phyloP scores from a whole-genome alignment of 1,140 invertebrate species.

The Drosophila kikkawai region DNA sequence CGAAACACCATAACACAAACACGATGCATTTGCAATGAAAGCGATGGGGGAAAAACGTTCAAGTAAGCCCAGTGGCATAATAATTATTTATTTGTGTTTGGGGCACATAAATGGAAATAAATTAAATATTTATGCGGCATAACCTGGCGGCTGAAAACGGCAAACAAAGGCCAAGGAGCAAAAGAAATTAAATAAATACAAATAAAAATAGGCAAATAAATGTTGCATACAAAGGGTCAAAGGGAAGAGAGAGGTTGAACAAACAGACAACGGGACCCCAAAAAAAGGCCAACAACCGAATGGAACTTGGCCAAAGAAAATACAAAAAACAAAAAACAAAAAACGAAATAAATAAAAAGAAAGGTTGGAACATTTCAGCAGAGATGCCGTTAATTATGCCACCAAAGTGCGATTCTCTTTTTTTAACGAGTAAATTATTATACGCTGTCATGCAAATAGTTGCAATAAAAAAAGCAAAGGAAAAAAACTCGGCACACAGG shows the following conservation, averaged over 20 bases:
- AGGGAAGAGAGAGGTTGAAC: not conserved
- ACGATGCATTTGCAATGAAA: slow-evolving; percentile 16
- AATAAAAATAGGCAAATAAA: slow-evolving; percentile 43
- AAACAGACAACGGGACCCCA: slow-evolving; percentile 14
- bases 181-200: slow-evolving; percentile 49
- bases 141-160: slow-evolving; percentile 23
- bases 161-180: slow-evolving; percentile 42
- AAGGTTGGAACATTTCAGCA: slow-evolving; percentile 23
- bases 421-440: slow-evolving; percentile 57
- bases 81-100: slow-evolving; percentile 36
- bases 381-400: slow-evolving; percentile 53
- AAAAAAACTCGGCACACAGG: slow-evolving; percentile 46
- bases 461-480: slow-evolving; percentile 43
- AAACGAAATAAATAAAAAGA: slow-evolving; percentile 20
- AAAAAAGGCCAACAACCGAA: slow-evolving; percentile 25
- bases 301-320: slow-evolving; percentile 50
- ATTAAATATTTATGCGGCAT: slow-evolving; percentile 45
- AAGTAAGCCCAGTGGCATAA: slow-evolving; percentile 21
- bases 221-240: slow-evolving; percentile 4
- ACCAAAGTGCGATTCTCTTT: slow-evolving; percentile 43
- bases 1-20: slow-evolving; percentile 20
- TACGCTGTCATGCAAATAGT: slow-evolving; percentile 56
- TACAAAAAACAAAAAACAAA: slow-evolving; percentile 37
- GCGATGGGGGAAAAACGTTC: slow-evolving; percentile 10
- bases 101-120: slow-evolving; percentile 50